Base-by-base conservation (phyloP, 2,113 vertebrate species). In the Amphiprion ocellaris region DNA sequence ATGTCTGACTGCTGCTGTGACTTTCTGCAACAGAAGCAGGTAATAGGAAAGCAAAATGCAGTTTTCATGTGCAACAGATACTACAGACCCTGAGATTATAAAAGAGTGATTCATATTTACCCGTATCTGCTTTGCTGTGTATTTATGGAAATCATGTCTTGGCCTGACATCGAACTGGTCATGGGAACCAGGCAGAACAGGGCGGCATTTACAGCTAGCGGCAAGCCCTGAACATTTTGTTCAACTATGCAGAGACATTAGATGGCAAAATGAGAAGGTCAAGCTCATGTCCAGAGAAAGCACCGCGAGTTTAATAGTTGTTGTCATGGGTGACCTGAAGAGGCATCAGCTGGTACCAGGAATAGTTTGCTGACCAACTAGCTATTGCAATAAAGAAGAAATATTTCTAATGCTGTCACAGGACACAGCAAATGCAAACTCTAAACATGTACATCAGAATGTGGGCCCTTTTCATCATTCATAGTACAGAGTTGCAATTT, bases 11-110 rank as follows among this genome's bases (percentile, higher is more conserved):
- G 60, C 61, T 37, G 19, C 8, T 58, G 33, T 66, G 58, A 65
- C 50, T 46, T 49, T 50, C 47, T 75, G 71, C 17, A 28, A 28
- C 41, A 76, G 39, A 50, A 28, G 33, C n/a, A 41, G 68, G 67
- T 72, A 76, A 73, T 53, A 49, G 23, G 21, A 70, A 87, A 69
- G 39, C 17, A 39, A 52, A 49, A 52, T 44, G 19, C 0, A 33
- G 26, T 64, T 74, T 70, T 65, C 4, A 37, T 24, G 10, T 37
- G 52, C 2, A 21, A 19, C 10, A 16, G 2, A 53, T 58, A 56
- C 63, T 56, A 10, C 5, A 19, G 26, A 8, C 24, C 12, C 23
- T 28, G 10, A 47, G 1, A 12, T 62, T 19, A 54, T 41, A 44
- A 39, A 21, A 33, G 11, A 74, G 33, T 59, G 24, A 60, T 37